Evolutionary conservation across 2,113 vertebrate genomes (phyloP).

Genomic region (Ammospiza caudacuta): DNA sequence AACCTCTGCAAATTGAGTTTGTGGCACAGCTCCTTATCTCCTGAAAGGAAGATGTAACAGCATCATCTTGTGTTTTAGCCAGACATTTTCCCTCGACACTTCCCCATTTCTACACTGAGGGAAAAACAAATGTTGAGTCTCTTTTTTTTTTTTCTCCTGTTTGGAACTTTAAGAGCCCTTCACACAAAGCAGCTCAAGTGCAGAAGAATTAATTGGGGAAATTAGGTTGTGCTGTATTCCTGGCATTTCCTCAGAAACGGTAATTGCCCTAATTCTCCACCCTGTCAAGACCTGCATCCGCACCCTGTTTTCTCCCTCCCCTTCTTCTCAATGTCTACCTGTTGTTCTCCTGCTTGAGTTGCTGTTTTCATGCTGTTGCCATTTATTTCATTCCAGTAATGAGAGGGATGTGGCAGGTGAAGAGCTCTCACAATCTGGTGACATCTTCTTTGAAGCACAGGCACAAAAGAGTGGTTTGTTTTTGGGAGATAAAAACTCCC

Average conservation of each 20-base stretch:
- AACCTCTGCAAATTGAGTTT: not conserved
- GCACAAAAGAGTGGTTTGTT: slow-evolving; percentile 23
- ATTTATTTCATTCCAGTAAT: slow-evolving; percentile 58
- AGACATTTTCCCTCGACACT: not conserved
- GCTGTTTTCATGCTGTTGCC: slow-evolving; percentile 53
- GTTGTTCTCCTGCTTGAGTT: slow-evolving; percentile 47
- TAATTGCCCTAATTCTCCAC: slow-evolving; percentile 77
- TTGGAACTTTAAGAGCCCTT: slow-evolving; percentile 44
- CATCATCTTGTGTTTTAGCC: slow-evolving; percentile 15
- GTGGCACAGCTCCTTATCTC: not conserved
- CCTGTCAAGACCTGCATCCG: slow-evolving; percentile 30
- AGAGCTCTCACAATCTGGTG: slow-evolving; percentile 53
- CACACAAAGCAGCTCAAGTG: slow-evolving; percentile 42
- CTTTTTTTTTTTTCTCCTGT: not conserved
- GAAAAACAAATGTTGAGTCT: not conserved
- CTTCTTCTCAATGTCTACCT: not conserved
- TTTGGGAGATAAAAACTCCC: slow-evolving; percentile 21
- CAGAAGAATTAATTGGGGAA: slow-evolving; percentile 74
- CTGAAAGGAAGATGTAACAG: slow-evolving; percentile 1
- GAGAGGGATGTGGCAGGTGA: slow-evolving; percentile 57
- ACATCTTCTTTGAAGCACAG: slow-evolving; percentile 37
- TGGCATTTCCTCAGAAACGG: slow-evolving; percentile 59
- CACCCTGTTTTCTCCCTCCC: not conserved
- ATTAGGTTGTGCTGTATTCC: slow-evolving; percentile 79
- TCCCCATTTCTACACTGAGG: not conserved